Conservation (phyloP, 2,113 vertebrate species). For the Zosterops japonicus region DNA sequence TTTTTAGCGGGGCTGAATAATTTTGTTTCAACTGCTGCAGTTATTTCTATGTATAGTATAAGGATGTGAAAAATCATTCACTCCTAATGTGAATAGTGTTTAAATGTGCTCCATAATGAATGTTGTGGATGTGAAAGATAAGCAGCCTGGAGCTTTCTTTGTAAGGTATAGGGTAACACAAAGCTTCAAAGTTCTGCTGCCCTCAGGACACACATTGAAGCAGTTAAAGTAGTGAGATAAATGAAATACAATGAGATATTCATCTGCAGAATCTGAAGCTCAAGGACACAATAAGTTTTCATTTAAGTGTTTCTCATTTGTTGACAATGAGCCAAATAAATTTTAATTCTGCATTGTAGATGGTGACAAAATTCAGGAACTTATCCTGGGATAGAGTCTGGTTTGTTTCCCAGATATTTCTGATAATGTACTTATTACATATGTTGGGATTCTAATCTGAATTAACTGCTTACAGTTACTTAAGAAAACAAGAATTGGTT, state of each 20-base stretch:
- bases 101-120: conserved; percentile 31
- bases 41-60: neutral
- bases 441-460: neutral
- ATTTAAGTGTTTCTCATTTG: conserved; percentile 31
- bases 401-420: neutral
- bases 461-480: neutral
- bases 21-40: neutral
- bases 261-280: conserved; percentile 46
- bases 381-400: neutral
- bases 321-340: conserved; percentile 39
- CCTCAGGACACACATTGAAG: conserved; percentile 53
- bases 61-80: conserved; percentile 45
- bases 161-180: conserved; percentile 57
- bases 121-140: conserved; percentile 56
- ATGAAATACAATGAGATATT: conserved; percentile 24
- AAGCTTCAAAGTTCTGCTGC: conserved; percentile 48
- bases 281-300: conserved; percentile 48
- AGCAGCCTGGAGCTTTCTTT: conserved; percentile 57
- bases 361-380: conserved; percentile 34
- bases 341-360: neutral
- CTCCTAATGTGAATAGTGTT: conserved; percentile 3
- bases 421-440: neutral
- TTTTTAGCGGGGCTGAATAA: neutral
- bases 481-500: neutral
- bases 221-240: conserved; percentile 56